These are phyloP conservation scores for Sarcophaga variegata DNA, from an alignment of 2,888 invertebrate species.

Conservation along the genomic window DNA sequence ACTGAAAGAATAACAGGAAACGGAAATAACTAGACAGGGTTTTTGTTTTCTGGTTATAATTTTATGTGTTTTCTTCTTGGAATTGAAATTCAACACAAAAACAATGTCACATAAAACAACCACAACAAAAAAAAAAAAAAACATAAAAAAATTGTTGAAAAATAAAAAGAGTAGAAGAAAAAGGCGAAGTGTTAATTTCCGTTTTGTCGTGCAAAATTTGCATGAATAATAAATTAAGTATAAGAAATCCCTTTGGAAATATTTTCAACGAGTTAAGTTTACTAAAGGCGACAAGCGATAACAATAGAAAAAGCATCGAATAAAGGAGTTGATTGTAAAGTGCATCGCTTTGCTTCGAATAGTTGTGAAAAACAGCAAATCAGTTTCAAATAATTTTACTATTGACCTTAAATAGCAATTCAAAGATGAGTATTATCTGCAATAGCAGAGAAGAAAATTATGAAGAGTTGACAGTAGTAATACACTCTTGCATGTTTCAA, in stretches of 20 bases:
- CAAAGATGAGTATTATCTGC: background rate
- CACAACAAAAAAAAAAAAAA: slow-evolving; percentile 14
- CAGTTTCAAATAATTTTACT: slow-evolving; percentile 34
- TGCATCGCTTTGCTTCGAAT: slow-evolving; percentile 7
- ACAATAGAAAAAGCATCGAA: background rate
- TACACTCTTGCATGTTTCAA: background rate
- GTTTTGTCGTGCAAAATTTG: slow-evolving; percentile 54
- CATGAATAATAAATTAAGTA: slow-evolving; percentile 62
- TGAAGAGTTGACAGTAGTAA: background rate
- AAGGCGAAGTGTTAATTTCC: slow-evolving; percentile 59
- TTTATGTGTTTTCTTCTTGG: slow-evolving; percentile 17
- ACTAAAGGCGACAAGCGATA: slow-evolving; percentile 8
- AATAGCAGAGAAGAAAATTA: background rate
- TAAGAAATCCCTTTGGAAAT: slow-evolving; percentile 42
- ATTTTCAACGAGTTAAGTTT: slow-evolving; percentile 33
- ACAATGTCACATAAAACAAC: slow-evolving; percentile 20
- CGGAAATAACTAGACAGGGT: slow-evolving; percentile 55
- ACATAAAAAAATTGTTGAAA: background rate
- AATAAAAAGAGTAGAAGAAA: slow-evolving; percentile 19
- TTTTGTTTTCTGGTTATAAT: slow-evolving; percentile 47
- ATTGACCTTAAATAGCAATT: slow-evolving; percentile 18
- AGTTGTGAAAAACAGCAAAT: slow-evolving; percentile 36
- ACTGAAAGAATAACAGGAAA: slow-evolving; percentile 60
- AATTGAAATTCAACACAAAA: background rate
- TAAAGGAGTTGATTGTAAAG: background rate